phyloP scores from a whole-genome alignment of 2,113 vertebrate species.

The Turdus rufiventris region DNA sequence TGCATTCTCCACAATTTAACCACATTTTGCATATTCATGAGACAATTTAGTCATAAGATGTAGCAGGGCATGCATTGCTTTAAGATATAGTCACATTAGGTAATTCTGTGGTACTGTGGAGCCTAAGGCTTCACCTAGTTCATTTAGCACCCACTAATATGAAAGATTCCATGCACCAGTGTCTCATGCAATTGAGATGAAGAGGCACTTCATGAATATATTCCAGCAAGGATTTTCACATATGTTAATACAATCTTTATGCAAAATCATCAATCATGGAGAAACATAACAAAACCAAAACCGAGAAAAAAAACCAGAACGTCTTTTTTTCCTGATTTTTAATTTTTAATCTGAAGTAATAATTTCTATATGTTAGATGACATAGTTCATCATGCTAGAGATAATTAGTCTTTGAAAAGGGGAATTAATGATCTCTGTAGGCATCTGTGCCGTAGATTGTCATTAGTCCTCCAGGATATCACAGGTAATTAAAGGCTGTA shows the following conservation, averaged over 20 bases:
- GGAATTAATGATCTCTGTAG: neutral
- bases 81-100: neutral
- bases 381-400: neutral
- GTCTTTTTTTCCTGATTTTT: neutral
- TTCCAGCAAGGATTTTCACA: neutral
- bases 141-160: neutral
- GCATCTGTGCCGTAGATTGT: neutral
- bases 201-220: neutral
- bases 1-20: constrained; percentile 15
- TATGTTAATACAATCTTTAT: neutral
- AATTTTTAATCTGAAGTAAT: neutral
- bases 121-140: neutral
- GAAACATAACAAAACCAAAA: neutral
- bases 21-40: constrained; percentile 59
- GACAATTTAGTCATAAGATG: constrained; percentile 38
- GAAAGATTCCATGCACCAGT: neutral
- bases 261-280: neutral
- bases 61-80: neutral
- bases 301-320: neutral
- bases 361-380: neutral
- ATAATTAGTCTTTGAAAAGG: neutral
- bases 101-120: neutral
- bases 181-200: constrained; percentile 12
- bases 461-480: neutral
- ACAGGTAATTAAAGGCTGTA: neutral